Base-by-base conservation (phyloP, 2,113 vertebrate genomes). In the Actenoides hombroni region DNA sequence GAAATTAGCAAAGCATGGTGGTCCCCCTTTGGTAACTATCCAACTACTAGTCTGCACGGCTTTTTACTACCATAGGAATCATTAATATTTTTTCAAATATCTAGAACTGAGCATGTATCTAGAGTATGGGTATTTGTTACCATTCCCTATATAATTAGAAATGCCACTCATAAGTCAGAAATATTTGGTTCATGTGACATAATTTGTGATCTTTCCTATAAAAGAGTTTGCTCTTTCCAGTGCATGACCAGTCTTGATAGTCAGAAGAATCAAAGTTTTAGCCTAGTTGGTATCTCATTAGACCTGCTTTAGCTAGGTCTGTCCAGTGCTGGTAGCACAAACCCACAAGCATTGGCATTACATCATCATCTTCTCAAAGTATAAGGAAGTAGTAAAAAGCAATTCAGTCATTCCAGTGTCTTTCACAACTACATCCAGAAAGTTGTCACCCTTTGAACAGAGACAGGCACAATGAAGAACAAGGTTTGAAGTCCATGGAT, bases 401-500 rank as follows among this genome's bases (percentile, higher is more conserved):
- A 81, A 16, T 94, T 93, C 40, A 33, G 65, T 81, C 61, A 75
- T 64, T 86, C 51, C 44, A 2, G 4, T 65, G 42, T 68, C 73
- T 86, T 88, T 83, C 67, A 15, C 56, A 93, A 49, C 33, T 83
- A 5, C 35, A 44, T 49, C 57, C 61, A 81, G 54, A 61, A 84
- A 75, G 61, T 44, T 81, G 61, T 46, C 42, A 15, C 80, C 35
- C 78, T 96, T 91, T 68, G 44, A 84, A 68, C n/a, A 49, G 48
- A 70, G 73, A 80, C 94, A 93, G 69, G 15, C 37, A 39, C 8
- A 3, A 40, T 39, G 39, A 90, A 83, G 65, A 86, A 8, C 70
- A 83, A 79, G n/a, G 73, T 88, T 79, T 96, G 83, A 96, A 94
- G 86, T 97, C 74, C 80, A 46, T 54, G 56, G 68, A 17, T 83